Percentiles rank a stretch among this genome's conserved stretches.
phyloP scores from a whole-genome alignment of 2,797 vertebrate genomes.

The Pteronotus mesoamericanus region DNA sequence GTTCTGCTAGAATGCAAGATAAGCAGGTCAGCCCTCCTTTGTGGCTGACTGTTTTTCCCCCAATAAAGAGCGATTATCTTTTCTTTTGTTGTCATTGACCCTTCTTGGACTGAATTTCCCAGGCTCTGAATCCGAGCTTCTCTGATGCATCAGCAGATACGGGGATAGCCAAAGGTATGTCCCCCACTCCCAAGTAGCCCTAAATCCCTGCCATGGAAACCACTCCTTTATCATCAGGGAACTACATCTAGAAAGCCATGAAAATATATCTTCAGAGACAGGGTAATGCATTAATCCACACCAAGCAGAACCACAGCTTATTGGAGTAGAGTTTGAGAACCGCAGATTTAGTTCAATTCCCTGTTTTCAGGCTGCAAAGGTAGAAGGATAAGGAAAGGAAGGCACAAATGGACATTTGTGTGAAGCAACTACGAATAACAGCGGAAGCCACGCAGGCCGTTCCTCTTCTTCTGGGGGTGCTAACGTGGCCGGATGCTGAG shows the following conservation, averaged over 20 bases:
- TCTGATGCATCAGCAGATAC: slow-evolving; percentile 17
- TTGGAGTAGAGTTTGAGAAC: not conserved
- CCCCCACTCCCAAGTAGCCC: not conserved
- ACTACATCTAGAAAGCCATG: not conserved
- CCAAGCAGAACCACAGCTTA: not conserved
- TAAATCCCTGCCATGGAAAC: not conserved
- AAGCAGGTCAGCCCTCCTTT: slow-evolving; percentile 24
- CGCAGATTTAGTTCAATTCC: not conserved
- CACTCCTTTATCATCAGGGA: not conserved
- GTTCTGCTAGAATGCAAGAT: slow-evolving; percentile 58
- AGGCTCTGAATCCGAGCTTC: slow-evolving; percentile 25
- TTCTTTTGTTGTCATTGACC: slow-evolving; percentile 56
- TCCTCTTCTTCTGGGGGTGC: not conserved
- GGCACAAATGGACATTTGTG: not conserved
- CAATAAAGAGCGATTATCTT: slow-evolving; percentile 53
- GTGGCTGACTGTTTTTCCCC: not conserved
- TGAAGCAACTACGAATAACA: not conserved
- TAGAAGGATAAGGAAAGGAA: not conserved
- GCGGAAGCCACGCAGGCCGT: not conserved
- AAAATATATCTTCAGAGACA: not conserved
- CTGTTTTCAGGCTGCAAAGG: not conserved
- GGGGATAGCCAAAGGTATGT: not conserved
- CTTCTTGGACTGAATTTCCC: slow-evolving; percentile 53
- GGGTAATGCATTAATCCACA: not conserved
- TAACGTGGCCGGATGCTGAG: not conserved